Conservation (phyloP, 2,797 vertebrate genomes). For the Gymnopithys bicolor region DNA sequence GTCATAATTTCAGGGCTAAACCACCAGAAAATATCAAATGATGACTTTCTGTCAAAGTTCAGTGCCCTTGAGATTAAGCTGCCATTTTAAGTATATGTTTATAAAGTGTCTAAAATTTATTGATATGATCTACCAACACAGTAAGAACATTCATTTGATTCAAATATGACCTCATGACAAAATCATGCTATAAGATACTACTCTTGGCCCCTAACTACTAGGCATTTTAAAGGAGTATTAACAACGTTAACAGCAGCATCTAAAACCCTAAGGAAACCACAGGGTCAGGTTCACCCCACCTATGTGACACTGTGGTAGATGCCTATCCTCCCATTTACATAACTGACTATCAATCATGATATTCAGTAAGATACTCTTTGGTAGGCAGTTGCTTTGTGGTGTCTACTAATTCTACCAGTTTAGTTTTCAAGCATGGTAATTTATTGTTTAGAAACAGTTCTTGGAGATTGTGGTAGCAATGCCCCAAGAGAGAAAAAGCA, state of each 20-base stretch:
- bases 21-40: slow-evolving; percentile 34
- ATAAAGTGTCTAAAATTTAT: slow-evolving; percentile 44
- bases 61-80: slow-evolving; percentile 40
- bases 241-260: neutral
- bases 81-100: slow-evolving; percentile 38
- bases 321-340: accelerated
- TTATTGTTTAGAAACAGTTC: neutral
- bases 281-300: neutral
- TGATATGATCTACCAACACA: neutral
- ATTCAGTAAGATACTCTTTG: neutral
- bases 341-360: neutral
- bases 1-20: neutral
- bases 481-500: neutral
- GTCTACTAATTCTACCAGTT: neutral
- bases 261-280: neutral
- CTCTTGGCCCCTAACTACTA: neutral
- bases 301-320: neutral
- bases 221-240: neutral
- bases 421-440: neutral
- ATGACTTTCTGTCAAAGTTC: slow-evolving; percentile 22
- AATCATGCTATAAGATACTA: neutral
- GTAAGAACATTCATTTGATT: neutral
- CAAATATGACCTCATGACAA: neutral
- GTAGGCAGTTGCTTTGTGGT: neutral
- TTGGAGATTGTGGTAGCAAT: neutral